Conservation (phyloP, 2,113 vertebrate genomes). For the Narcine bancroftii region DNA sequence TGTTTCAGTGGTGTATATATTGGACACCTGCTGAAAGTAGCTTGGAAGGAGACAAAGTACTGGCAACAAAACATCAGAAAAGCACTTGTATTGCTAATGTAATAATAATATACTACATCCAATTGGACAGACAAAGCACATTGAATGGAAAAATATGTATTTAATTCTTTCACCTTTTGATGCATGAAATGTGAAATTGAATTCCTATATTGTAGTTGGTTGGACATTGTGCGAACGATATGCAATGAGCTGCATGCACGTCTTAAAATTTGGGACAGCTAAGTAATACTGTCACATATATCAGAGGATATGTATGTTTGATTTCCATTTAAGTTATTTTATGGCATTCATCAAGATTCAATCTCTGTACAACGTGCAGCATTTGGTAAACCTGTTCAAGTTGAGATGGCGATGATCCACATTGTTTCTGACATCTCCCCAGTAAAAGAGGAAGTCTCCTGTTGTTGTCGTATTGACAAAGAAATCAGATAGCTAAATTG, state of each 20-base stretch:
- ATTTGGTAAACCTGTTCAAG: neutral
- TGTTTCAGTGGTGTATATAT: neutral
- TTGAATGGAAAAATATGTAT: neutral
- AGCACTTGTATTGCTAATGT: neutral
- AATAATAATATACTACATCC: no score
- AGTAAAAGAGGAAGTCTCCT: neutral
- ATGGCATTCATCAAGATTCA: neutral
- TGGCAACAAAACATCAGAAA: neutral
- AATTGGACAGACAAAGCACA: neutral
- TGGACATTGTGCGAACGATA: neutral
- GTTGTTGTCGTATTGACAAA: neutral
- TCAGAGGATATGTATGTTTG: neutral
- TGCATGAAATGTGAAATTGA: neutral
- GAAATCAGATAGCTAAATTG: neutral
- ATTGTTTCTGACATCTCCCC: neutral
- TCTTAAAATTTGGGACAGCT: neutral
- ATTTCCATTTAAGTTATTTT: neutral
- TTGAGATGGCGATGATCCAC: neutral
- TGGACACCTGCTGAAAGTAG: no score
- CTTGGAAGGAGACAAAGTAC: neutral
- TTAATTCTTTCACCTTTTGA: neutral
- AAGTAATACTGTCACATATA: neutral
- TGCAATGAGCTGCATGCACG: neutral
- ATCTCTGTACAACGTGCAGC: neutral
- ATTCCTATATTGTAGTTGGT: neutral